Conservation (phyloP, 2,113 vertebrate species). For the Mystacornis crossleyi region DNA sequence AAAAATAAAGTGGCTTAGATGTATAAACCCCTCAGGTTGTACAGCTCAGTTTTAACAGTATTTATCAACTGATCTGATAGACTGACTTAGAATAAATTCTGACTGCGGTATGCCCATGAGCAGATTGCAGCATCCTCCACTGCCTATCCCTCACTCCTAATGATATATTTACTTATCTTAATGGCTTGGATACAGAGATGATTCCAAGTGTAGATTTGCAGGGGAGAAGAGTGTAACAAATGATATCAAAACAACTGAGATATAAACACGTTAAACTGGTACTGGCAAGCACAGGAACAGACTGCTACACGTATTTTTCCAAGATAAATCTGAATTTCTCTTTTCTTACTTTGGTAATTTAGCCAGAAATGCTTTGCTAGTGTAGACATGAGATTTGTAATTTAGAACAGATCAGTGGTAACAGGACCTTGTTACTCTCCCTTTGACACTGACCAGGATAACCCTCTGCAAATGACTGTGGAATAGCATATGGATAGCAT, state of each 20-base stretch:
- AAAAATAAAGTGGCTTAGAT: neutral
- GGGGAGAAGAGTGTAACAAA: neutral
- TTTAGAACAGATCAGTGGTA: neutral
- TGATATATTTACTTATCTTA: neutral
- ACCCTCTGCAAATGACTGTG: neutral
- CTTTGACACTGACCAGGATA: neutral
- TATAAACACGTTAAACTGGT: neutral
- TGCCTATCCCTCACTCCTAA: neutral
- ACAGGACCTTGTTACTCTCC: neutral
- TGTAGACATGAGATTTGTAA: neutral
- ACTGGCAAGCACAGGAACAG: neutral
- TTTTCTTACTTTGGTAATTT: neutral
- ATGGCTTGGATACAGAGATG: neutral
- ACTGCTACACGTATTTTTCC: neutral
- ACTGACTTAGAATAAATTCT: neutral
- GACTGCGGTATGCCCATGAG: neutral
- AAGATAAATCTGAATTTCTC: neutral
- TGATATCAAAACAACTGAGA: neutral
- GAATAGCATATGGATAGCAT: neutral
- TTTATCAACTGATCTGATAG: neutral
- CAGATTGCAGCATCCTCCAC: neutral
- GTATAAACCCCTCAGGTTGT: neutral
- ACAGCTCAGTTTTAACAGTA: neutral
- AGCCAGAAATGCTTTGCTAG: neutral
- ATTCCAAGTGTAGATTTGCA: neutral